Percentiles rank a stretch among this genome's conserved stretches.
Evolutionary conservation across 2,797 vertebrate genomes (phyloP).

Genomic region (Phalloptychus januarius): DNA sequence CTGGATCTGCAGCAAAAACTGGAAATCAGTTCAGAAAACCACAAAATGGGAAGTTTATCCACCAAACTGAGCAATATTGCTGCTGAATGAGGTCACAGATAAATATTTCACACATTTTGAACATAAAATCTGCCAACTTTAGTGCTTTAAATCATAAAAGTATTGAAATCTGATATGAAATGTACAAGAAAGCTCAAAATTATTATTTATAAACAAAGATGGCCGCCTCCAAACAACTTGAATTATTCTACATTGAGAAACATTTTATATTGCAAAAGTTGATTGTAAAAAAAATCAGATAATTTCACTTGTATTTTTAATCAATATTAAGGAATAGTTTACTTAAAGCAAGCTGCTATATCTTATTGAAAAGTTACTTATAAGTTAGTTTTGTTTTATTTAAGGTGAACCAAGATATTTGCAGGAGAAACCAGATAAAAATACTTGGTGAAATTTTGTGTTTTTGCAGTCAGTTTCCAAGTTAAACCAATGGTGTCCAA

Average conservation of each 20-base stretch:
- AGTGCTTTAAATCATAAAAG: not conserved
- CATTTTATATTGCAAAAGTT: too few relatives aligned
- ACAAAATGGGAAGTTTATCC: not conserved
- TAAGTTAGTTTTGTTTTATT: too few relatives aligned
- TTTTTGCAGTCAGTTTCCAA: not conserved
- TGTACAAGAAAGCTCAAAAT: not conserved
- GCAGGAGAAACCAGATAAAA: too few relatives aligned
- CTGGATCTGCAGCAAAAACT: conserved; percentile 82
- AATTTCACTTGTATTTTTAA: not conserved
- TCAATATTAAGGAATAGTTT: not conserved
- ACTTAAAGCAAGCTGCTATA: too few relatives aligned
- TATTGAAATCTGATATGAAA: not conserved
- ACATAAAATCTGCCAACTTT: not conserved
- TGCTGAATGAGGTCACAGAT: not conserved
- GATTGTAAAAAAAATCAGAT: too few relatives aligned
- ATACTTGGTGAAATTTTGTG: too few relatives aligned
- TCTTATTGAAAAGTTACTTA: too few relatives aligned
- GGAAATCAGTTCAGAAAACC: not conserved
- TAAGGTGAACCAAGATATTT: too few relatives aligned
- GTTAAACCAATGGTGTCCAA: not conserved
- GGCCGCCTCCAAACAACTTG: not conserved
- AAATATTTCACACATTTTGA: not conserved
- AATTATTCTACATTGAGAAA: not conserved
- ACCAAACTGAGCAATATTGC: not conserved
- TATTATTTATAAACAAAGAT: not conserved